Evolutionary conservation across 2,888 invertebrate species (phyloP).

Genomic region (Pammene fasciana): DNA sequence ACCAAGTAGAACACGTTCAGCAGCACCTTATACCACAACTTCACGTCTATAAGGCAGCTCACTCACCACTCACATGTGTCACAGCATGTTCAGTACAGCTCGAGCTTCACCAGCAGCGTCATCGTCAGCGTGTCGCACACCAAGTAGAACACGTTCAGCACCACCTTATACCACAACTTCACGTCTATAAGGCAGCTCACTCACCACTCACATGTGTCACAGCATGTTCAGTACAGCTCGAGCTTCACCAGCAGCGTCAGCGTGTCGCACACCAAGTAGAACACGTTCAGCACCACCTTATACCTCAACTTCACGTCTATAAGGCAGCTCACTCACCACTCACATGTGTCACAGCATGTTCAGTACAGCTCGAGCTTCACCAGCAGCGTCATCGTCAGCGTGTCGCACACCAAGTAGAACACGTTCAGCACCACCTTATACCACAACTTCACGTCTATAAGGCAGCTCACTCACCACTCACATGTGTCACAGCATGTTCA

Average conservation of each 20-base stretch:
- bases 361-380: conserved; percentile 75
- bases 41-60: conserved; percentile 67
- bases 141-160: too few species aligned
- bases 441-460: conserved; percentile 70
- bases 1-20: conserved; percentile 71
- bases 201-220: conserved; percentile 38
- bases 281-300: conserved; percentile 68
- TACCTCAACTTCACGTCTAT: conserved; percentile 74
- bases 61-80: conserved; percentile 36
- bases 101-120: too few species aligned
- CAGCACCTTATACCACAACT: conserved; percentile 71
- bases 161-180: too few species aligned
- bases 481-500: conserved; percentile 57
- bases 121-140: too few species aligned
- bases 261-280: conserved; percentile 73
- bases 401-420: conserved; percentile 73
- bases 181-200: too few species aligned
- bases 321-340: conserved; percentile 49
- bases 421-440: conserved; percentile 71
- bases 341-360: conserved; percentile 54
- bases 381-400: conserved; percentile 71
- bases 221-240: conserved; percentile 68
- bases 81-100: too few species aligned
- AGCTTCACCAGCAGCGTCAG: conserved; percentile 74
- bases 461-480: conserved; percentile 48